Conservation (phyloP, 1,140 invertebrate species). For the Cylas formicarius region DNA sequence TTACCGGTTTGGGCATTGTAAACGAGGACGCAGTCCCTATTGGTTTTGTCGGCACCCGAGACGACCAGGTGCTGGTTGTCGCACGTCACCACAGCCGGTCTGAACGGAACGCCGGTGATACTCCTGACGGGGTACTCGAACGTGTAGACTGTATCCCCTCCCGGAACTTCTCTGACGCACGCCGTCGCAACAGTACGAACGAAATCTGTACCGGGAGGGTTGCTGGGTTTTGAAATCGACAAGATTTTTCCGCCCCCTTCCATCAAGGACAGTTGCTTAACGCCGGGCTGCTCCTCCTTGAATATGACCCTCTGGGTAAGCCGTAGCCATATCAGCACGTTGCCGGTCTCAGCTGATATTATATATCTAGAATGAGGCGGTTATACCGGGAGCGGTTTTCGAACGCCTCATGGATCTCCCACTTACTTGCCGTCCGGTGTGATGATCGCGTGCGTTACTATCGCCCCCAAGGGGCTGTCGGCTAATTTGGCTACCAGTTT, state of each 20-base stretch:
- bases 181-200: constrained; percentile 57
- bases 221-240: constrained; percentile 67
- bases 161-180: constrained; percentile 59
- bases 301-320: constrained; percentile 72
- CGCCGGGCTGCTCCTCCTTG: constrained; percentile 76
- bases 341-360: constrained; percentile 86
- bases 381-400: too few species aligned
- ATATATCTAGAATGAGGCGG: constrained; percentile 60
- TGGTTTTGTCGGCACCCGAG: constrained; percentile 72
- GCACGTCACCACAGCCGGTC: constrained; percentile 68
- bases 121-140: constrained; percentile 72
- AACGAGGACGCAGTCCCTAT: constrained; percentile 74
- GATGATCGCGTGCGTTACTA: constrained; percentile 87
- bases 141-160: constrained; percentile 66
- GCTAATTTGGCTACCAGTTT: constrained; percentile 78
- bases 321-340: constrained; percentile 89
- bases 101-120: constrained; percentile 57
- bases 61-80: constrained; percentile 73
- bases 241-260: constrained; percentile 78
- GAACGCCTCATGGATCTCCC: too few species aligned
- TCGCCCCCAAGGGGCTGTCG: constrained; percentile 86
- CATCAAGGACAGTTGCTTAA: constrained; percentile 78
- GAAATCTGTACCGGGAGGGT: constrained; percentile 51
- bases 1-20: constrained; percentile 78
- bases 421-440: constrained; percentile 71